These are phyloP conservation scores for Prietella phreatophila DNA, from an alignment of 2,113 vertebrate genomes.

Conservation along the genomic window DNA sequence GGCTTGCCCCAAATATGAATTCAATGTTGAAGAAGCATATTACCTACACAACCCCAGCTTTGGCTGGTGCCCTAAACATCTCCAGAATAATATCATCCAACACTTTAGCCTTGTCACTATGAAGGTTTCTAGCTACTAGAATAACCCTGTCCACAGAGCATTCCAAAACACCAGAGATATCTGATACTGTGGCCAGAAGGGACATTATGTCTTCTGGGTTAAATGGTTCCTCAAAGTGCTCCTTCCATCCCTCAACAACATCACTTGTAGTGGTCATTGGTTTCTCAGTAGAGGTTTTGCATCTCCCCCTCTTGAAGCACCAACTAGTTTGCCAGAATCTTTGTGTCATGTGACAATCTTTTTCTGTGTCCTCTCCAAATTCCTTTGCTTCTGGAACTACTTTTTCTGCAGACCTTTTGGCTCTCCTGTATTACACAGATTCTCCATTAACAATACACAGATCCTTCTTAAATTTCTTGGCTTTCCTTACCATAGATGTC, in stretches of 20 bases:
- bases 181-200: neutral
- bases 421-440: neutral
- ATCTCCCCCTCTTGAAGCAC: neutral
- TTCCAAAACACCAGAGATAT: neutral
- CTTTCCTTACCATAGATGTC: neutral
- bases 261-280: neutral
- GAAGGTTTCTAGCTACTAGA: neutral
- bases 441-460: neutral
- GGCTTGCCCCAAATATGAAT: neutral
- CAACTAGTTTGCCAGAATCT: neutral
- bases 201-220: neutral
- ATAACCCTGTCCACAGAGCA: neutral
- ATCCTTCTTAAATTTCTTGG: neutral
- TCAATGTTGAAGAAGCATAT: neutral
- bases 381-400: neutral
- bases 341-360: neutral
- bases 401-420: neutral
- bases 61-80: neutral
- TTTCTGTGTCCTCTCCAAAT: neutral
- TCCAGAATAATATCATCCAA: neutral
- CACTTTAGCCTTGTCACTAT: neutral
- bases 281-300: neutral
- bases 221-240: neutral
- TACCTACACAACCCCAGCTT: neutral
- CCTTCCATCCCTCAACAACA: neutral